Evolutionary conservation across 2,888 invertebrate species (phyloP), one percentile per base, ranked within the genome.

Genomic region (Aquatica leii): DNA sequence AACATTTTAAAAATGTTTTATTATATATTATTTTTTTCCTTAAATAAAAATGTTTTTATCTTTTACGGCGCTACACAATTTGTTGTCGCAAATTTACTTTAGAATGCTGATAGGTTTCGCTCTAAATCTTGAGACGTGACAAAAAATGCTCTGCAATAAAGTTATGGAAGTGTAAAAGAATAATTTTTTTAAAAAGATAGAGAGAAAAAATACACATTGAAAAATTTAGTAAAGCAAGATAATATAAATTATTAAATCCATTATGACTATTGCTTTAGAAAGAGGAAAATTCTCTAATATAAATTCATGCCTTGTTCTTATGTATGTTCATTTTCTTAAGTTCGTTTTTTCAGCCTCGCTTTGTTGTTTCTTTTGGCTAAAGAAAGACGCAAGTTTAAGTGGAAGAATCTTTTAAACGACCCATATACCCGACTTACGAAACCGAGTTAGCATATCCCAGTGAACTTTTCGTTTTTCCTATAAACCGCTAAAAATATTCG

Each of bases 381-480:
- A 62, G 31, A 48, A 62, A 57, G 53, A 58, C 41, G 48, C 40
- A 58, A 54, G 50, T 50, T 63, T 50, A 41, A 53, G 63, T 58
- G 43, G 46, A 59, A 48, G 53, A 63, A 64, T 64, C 64, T 59
- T 59, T 56, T 60, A 64, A 64, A 59, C 59, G 56, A 59, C 54
- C 64, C 34, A 62, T 53, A 62, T 50, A 43, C 53, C 57, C 43
- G 58, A 34, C 62, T 62, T 53, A 51, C 49, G 60, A 64, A 69
- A 69, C 67, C 63, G 57, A 69, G 69, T 69, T 69, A 69, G 60
- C 59, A 62, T 59, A 69, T 64, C 67, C 62, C 65, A 59, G 64
- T 69, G 69, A 69, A 64, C 65, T 69, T 68, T 69, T 66, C 65
- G 61, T 69, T 69, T 63, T 68, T 65, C 60, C 52, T 58, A 46